Base-by-base conservation (phyloP, 2,113 vertebrate genomes). In the Rhagologus leucostigma region DNA sequence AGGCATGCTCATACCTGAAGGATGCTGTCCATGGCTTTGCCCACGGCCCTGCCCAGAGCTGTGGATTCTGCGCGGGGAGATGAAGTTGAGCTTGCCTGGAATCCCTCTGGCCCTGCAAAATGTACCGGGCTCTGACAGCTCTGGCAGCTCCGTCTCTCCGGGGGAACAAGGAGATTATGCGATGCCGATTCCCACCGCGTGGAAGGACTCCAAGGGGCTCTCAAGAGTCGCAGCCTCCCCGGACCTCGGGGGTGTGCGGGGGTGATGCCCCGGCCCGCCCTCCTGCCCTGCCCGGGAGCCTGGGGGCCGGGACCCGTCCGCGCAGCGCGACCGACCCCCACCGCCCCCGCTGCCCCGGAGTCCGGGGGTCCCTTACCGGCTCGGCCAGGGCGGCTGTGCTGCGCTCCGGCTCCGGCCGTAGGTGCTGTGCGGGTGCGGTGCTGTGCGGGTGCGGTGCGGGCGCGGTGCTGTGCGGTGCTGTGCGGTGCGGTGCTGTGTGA, bases 111-210 rank as follows among this genome's bases (percentile, higher is more conserved):
- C 56, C 21, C 46, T 16, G 8, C 39, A 7, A 30, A 21, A 2
- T 3, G 17, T 20, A 1, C 49, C 8, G 4, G 46, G 50, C 8
- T 77, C 68, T 3, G 27, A 11, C 59, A 47, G 42, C 4, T 70
- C 70, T 2, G 27, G 9, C 65, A 57, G 49, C 44, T 78, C 53
- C 5, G 10, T 17, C 41, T 26, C 75, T 47, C 52, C 21, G 1
- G n/a, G 6, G n/a, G 13, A 26, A 24, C 17, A 24, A 16, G 63
- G 47, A 32, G 30, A 20, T 32, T 35, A 19, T 3, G 15, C 19
- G 2, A 1, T 12, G 30, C 44, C 4, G 1, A 8, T 11, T 70
- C 77, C 53, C 52, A 24, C 17, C 1, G 7, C 41, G 3, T 8
- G 62, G 11, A 41, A 64, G 33, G 52, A 62, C 67, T 84, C 50